These are phyloP conservation scores for Ibycter americanus DNA, from an alignment of 2,797 vertebrate genomes.

Conservation along the genomic window DNA sequence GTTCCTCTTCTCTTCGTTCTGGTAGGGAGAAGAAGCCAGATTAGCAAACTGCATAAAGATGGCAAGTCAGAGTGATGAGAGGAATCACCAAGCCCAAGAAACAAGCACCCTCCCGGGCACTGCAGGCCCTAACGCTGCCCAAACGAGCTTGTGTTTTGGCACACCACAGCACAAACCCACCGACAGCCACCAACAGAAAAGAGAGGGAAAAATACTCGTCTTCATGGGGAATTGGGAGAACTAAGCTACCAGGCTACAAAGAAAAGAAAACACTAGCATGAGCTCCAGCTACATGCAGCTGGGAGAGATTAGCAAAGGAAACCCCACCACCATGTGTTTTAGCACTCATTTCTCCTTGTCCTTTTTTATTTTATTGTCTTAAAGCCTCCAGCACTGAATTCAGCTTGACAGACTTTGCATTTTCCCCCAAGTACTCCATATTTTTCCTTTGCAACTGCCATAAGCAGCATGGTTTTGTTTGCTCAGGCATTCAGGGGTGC, in stretches of 20 bases:
- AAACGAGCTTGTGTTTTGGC: not conserved
- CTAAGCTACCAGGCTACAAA: not conserved
- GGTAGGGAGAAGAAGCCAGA: not conserved
- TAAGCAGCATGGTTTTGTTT: not conserved
- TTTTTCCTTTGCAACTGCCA: not conserved
- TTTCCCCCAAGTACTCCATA: not conserved
- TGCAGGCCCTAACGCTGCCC: not conserved
- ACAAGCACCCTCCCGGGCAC: not conserved
- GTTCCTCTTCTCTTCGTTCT: conserved; percentile 93
- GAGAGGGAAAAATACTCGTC: not conserved
- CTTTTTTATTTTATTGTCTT: not conserved
- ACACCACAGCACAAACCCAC: not conserved
- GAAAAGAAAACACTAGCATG: not conserved
- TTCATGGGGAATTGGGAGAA: not conserved
- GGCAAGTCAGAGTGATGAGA: not conserved
- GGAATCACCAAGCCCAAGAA: not conserved
- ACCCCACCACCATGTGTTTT: not conserved
- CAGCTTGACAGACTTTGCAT: not conserved
- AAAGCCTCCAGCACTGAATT: not conserved
- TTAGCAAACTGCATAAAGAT: not conserved
- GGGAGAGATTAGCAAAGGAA: not conserved
- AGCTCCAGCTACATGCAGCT: not conserved
- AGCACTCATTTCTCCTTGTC: not conserved
- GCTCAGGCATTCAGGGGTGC: not conserved
- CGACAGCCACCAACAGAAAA: not conserved